These are phyloP conservation scores for Yponomeuta plumbellus DNA, from an alignment of 2,888 invertebrate genomes.

Conservation along the genomic window DNA sequence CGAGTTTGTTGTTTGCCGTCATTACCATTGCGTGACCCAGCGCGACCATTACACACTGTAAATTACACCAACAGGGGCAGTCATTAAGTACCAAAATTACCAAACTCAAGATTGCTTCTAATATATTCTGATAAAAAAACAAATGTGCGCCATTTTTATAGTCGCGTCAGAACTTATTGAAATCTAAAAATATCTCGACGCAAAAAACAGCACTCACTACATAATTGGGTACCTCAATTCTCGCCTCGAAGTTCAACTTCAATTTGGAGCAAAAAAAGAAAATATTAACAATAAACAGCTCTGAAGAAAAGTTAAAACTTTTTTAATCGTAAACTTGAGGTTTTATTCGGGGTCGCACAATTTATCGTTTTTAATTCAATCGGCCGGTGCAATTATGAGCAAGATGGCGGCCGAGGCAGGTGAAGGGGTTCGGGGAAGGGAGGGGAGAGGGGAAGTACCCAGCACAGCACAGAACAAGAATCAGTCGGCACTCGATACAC, in stretches of 20 bases:
- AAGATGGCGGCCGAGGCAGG: slow-evolving; percentile 3
- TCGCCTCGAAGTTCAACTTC: background rate
- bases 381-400: slow-evolving; percentile 27
- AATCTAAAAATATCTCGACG: background rate
- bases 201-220: background rate
- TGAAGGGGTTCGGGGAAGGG: slow-evolving; percentile 6
- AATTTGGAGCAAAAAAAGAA: background rate
- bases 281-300: slow-evolving; percentile 7
- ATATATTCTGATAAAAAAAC: no score
- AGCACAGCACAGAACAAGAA: background rate
- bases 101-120: no score
- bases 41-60: background rate
- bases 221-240: background rate
- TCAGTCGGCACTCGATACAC: slow-evolving; percentile 37
- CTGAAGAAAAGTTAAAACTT: slow-evolving; percentile 37
- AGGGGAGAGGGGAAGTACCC: slow-evolving; percentile 30
- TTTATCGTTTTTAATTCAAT: slow-evolving; percentile 71
- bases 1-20: background rate
- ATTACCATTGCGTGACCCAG: background rate
- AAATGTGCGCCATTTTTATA: no score
- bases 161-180: background rate
- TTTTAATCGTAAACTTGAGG: slow-evolving; percentile 54
- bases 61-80: background rate
- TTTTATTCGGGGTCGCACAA: slow-evolving; percentile 37
- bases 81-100: background rate